Evolutionary conservation across 2,888 invertebrate genomes (phyloP).

Genomic region (Lepidochitona cinerea): DNA sequence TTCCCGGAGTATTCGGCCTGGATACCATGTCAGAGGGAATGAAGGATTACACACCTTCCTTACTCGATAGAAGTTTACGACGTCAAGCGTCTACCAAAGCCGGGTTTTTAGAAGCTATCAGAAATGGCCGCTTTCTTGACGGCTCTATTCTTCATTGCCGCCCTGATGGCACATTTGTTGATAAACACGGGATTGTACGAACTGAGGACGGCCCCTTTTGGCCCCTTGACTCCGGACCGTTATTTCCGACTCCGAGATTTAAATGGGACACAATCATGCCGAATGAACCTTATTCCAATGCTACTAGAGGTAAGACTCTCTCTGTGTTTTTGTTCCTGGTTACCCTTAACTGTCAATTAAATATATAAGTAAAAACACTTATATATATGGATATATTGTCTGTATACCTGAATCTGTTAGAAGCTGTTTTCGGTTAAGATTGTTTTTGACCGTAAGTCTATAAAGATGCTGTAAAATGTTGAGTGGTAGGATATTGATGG

Average conservation of each 20-base stretch:
- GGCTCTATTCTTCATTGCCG: slow-evolving; percentile 48
- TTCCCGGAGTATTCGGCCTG: slow-evolving; percentile 55
- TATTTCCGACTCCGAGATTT: slow-evolving; percentile 62
- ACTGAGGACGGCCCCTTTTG: slow-evolving; percentile 68
- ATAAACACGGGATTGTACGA: slow-evolving; percentile 63
- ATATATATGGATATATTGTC: too few relatives aligned
- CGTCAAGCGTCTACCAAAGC: slow-evolving; percentile 60
- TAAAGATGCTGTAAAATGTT: too few relatives aligned
- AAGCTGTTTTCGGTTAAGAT: too few relatives aligned
- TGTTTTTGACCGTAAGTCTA: too few relatives aligned
- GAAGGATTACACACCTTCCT: slow-evolving; percentile 35
- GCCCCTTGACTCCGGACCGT: slow-evolving; percentile 64
- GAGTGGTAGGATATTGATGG: too few relatives aligned
- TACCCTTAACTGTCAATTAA: too few relatives aligned
- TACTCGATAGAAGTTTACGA: neutral
- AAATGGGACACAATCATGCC: slow-evolving; percentile 35
- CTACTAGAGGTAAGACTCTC: slow-evolving; percentile 45
- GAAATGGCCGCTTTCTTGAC: slow-evolving; percentile 56
- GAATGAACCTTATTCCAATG: slow-evolving; percentile 52
- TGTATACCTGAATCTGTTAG: too few relatives aligned
- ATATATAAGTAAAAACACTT: too few relatives aligned
- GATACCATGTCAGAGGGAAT: slow-evolving; percentile 52
- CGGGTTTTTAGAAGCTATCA: slow-evolving; percentile 56
- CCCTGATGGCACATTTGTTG: slow-evolving; percentile 52
- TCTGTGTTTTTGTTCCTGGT: too few relatives aligned